These are phyloP conservation scores for Mareca strepera DNA, from an alignment of 2,797 vertebrate genomes.

Conservation along the genomic window DNA sequence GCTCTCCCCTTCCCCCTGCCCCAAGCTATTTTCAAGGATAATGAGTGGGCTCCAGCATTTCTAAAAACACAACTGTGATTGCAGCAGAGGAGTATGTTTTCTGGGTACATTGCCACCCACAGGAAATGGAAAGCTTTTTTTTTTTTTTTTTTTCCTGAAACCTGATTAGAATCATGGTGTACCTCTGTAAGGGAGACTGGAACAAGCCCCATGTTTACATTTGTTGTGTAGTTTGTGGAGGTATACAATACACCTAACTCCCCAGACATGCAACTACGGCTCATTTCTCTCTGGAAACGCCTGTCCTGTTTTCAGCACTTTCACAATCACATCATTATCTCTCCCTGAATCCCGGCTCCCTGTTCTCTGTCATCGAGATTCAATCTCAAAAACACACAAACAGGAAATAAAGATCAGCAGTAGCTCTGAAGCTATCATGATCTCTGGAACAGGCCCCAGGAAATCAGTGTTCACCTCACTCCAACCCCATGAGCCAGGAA, in stretches of 20 bases:
- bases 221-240: neutral
- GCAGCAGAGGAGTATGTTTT: constrained; percentile 30
- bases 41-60: neutral
- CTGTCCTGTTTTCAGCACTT: neutral
- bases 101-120: neutral
- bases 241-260: neutral
- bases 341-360: neutral
- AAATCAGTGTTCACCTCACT: neutral
- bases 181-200: neutral
- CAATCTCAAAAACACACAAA: neutral
- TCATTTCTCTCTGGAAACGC: neutral
- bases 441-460: neutral
- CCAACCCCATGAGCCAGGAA: fast-evolving
- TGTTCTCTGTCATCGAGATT: neutral
- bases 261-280: neutral
- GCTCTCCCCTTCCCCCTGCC: neutral
- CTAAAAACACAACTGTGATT: constrained; percentile 9
- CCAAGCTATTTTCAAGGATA: constrained; percentile 26
- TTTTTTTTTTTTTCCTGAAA: neutral
- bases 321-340: neutral
- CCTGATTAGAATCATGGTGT: neutral
- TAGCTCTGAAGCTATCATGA: neutral
- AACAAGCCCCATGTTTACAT: neutral
- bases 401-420: neutral
- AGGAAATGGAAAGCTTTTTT: neutral